Conservation (phyloP, 2,888 invertebrate species). For the Bellardia pandia region DNA sequence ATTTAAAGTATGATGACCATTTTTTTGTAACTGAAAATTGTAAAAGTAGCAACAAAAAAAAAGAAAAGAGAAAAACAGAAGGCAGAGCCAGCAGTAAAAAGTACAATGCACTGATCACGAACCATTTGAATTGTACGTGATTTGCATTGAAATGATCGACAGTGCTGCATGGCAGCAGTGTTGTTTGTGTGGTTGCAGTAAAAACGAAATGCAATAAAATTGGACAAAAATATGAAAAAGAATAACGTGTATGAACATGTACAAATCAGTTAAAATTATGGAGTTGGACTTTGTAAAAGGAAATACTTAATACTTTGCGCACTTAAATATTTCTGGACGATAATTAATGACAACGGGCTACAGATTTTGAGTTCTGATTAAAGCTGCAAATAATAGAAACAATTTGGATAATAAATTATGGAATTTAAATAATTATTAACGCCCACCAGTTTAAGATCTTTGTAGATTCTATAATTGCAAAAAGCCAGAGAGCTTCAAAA, state of each 20-base stretch:
- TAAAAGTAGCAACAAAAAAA: neutral
- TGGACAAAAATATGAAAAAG: constrained; percentile 13
- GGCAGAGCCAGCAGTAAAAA: constrained; percentile 1
- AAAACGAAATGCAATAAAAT: constrained; percentile 1
- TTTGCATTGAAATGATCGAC: constrained; percentile 66
- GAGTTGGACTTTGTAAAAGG: constrained; percentile 64
- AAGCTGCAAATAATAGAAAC: too few relatives aligned
- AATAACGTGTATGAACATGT: constrained; percentile 51
- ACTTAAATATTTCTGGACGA: constrained; percentile 26
- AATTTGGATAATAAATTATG: too few relatives aligned
- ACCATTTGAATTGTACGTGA: constrained; percentile 67
- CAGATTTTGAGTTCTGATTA: neutral
- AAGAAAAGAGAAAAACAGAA: neutral
- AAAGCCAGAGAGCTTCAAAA: too few relatives aligned
- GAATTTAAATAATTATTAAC: too few relatives aligned
- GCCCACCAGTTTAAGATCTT: too few relatives aligned
- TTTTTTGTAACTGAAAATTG: constrained; percentile 2
- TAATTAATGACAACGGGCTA: constrained; percentile 44
- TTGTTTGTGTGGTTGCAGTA: neutral
- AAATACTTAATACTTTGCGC: constrained; percentile 46
- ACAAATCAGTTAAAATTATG: constrained; percentile 50
- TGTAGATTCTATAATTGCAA: too few relatives aligned
- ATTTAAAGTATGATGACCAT: constrained; percentile 24
- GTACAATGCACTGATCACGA: constrained; percentile 69
- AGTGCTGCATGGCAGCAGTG: neutral